A percentile compares a stretch with the other conserved stretches of the same genome.
These are phyloP conservation scores for Drosophila prolongata DNA, from an alignment of 2,888 invertebrate genomes.

Conservation along the genomic window DNA sequence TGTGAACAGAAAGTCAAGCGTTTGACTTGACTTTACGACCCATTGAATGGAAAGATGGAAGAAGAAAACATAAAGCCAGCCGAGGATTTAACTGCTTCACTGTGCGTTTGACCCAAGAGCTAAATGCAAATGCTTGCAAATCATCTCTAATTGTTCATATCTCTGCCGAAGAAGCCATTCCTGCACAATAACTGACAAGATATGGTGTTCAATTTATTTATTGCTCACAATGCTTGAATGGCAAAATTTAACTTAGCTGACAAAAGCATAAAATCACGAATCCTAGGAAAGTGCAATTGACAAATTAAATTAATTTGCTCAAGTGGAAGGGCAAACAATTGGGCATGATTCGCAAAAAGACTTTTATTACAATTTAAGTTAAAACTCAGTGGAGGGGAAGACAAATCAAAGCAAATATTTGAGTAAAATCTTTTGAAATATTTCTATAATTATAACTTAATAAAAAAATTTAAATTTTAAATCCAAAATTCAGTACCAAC, in stretches of 20 bases:
- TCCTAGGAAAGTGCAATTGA: not conserved
- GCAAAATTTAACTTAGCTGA: not conserved
- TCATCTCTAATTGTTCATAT: constrained; percentile 33
- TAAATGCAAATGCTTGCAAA: constrained; percentile 28
- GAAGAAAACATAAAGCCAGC: constrained; percentile 6
- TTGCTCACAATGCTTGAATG: constrained; percentile 5
- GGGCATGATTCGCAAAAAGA: not conserved
- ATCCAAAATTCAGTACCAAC: constrained; percentile 1
- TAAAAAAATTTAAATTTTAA: not conserved
- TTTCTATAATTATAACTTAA: too few species aligned
- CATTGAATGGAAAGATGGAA: constrained; percentile 43
- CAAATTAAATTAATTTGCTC: constrained; percentile 23
- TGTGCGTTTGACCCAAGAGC: constrained; percentile 17
- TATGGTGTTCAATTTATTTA: constrained; percentile 9
- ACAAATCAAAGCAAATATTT: too few species aligned
- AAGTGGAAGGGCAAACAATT: constrained; percentile 26
- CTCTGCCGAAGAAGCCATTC: constrained; percentile 4
- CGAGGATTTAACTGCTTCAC: constrained; percentile 22
- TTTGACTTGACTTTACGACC: constrained; percentile 72
- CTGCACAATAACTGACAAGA: constrained; percentile 26
- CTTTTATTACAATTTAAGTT: not conserved
- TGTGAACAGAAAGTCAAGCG: constrained; percentile 61
- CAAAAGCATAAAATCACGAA: constrained; percentile 16
- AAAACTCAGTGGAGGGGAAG: too few species aligned
- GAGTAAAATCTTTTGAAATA: too few species aligned